Conservation (phyloP, 2,888 invertebrate genomes). For the Alsophila aescularia region DNA sequence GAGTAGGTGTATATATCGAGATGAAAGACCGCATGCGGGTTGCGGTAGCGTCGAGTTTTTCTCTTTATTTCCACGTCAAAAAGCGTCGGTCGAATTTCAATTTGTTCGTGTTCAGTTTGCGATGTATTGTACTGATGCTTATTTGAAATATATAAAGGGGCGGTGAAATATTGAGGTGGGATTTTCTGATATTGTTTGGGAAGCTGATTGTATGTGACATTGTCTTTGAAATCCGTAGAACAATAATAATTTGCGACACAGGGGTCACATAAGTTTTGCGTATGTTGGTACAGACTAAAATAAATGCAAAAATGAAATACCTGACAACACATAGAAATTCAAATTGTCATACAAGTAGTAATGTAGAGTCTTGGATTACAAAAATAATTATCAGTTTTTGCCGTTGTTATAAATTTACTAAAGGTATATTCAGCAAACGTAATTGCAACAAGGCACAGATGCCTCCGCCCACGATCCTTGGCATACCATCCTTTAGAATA, state of each 20-base stretch:
- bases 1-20: constrained; percentile 25
- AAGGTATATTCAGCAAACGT: not conserved
- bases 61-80: constrained; percentile 33
- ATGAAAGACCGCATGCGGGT: constrained; percentile 36
- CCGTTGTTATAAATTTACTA: not conserved
- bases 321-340: too few species aligned
- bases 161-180: constrained; percentile 15
- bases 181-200: not conserved
- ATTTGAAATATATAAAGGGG: constrained; percentile 27
- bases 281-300: too few species aligned
- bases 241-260: too few species aligned
- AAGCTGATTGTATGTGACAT: constrained; percentile 13
- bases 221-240: not conserved
- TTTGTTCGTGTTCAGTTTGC: constrained; percentile 29
- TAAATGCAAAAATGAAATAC: too few species aligned
- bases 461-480: constrained; percentile 32
- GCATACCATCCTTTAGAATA: constrained; percentile 16
- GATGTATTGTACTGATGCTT: constrained; percentile 33
- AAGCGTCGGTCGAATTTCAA: constrained; percentile 33
- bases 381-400: too few species aligned
- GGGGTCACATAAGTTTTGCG: too few species aligned
- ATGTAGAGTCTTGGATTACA: too few species aligned
- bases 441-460: not conserved
- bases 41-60: constrained; percentile 18
- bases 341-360: too few species aligned